Base-by-base conservation (phyloP, 2,888 invertebrate species). In the Hydrotaea cyrtoneurina region DNA sequence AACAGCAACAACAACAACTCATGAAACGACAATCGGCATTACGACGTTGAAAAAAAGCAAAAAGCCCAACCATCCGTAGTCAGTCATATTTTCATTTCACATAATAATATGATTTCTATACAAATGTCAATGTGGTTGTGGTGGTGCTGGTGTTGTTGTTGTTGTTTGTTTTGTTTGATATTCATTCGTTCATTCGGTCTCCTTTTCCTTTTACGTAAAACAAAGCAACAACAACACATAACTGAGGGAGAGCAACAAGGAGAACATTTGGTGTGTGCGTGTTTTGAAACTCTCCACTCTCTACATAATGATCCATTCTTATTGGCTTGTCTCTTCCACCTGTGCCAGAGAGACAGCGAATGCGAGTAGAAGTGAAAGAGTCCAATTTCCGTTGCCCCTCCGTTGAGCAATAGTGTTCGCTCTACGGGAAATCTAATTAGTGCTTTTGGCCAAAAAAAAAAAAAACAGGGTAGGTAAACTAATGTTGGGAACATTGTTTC, bases 191-290 rank as follows among this genome's bases (percentile, higher is more conserved):
- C 75, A 46, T 77, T 50, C 64, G 76, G 76, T 84, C 84, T 84
- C 84, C 84, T 74, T 74, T 74, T 74, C 74, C 74, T 84, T 84
- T 84, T 84, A 78, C 78, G 81, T 81, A 78, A 78, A 81, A 69
- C 19, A 21, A 15, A 66, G 23, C 69, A 69, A 23, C 43, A 46
- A 86, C 39, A 86, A 86, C 86, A 31, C 26, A 43, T 26, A 80
- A 74, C 7, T 62, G 69, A 21, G 43, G 19, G 46, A 21, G 69
- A 46, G n/a, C 0, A 15, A 66, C 3, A 69, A 46, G 46, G 46
- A 69, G 43, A 46, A 13, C 15, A 50, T n/a, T 39, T 39, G 1
- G 13, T 39, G 39, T 13, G 39, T 11, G 39, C 53, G 31, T 31
- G 31, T 7, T 2, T n/a, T 31, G 7, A 31, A 66, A 66, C 39